phyloP scores from a whole-genome alignment of 2,113 vertebrate species.

The Corvus cornix region DNA sequence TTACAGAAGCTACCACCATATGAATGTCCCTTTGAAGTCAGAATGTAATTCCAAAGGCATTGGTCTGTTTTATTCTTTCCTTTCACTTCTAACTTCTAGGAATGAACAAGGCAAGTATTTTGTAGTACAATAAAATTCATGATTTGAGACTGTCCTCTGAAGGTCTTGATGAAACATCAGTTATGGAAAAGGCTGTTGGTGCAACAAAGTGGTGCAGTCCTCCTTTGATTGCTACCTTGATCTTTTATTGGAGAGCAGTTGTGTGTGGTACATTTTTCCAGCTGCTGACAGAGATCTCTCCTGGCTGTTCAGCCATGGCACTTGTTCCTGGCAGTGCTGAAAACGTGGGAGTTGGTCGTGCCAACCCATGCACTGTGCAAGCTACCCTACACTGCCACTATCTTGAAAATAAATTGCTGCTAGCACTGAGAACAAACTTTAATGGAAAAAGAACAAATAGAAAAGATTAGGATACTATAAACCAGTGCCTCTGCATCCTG shows the following conservation, averaged over 20 bases:
- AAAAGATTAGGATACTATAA: neutral
- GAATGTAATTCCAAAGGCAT: neutral
- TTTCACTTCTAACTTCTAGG: neutral
- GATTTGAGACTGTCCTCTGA: neutral
- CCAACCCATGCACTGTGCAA: neutral
- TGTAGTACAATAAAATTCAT: neutral
- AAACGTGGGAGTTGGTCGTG: neutral
- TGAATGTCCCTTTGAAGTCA: neutral
- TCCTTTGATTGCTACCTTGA: neutral
- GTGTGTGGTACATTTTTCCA: neutral
- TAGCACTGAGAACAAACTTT: neutral
- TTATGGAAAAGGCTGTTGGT: neutral
- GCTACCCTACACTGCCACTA: neutral
- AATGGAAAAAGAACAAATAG: neutral
- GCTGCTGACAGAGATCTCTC: neutral
- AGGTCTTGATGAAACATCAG: neutral
- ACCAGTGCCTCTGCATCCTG: neutral
- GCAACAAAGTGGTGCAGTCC: neutral
- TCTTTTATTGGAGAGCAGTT: neutral
- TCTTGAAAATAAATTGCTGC: neutral
- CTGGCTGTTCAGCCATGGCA: neutral
- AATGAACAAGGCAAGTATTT: neutral
- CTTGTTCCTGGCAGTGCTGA: neutral
- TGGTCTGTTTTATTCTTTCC: neutral
- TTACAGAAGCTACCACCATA: neutral